Percentiles rank a stretch among this genome's conserved stretches.
These are phyloP conservation scores for Brachystomella parvula DNA, from an alignment of 1,140 invertebrate species.

Conservation along the genomic window DNA sequence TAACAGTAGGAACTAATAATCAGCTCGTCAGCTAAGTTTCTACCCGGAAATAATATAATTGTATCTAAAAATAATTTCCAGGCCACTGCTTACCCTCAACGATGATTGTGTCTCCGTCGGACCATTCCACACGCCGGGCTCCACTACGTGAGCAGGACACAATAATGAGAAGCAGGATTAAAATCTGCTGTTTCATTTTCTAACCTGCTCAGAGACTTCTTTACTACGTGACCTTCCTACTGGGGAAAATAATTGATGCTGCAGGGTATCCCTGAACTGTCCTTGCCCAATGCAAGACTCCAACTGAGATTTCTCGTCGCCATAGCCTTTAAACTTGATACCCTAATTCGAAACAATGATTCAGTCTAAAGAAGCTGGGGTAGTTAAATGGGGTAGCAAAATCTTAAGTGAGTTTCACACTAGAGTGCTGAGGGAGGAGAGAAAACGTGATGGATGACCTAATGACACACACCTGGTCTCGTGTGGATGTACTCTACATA, in stretches of 20 bases:
- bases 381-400: no score
- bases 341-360: no score
- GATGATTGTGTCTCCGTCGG: slow-evolving; percentile 12
- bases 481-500: no score
- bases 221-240: no score
- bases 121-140: not conserved
- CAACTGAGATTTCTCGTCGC: not conserved
- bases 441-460: not conserved
- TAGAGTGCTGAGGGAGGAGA: no score
- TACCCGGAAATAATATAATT: not conserved
- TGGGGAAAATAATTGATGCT: no score
- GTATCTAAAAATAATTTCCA: not conserved
- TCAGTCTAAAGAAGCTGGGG: no score
- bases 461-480: slow-evolving; percentile 12
- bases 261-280: not conserved
- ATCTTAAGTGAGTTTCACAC: no score
- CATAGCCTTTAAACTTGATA: no score
- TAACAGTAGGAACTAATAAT: not conserved
- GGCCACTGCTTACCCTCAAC: not conserved
- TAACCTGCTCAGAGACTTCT: no score
- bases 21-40: not conserved
- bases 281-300: not conserved
- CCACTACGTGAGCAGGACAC: not conserved
- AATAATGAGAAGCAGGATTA: slow-evolving; percentile 5
- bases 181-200: no score